These are phyloP conservation scores for Leuctra nigra DNA, from an alignment of 2,888 invertebrate species.

Conservation along the genomic window DNA sequence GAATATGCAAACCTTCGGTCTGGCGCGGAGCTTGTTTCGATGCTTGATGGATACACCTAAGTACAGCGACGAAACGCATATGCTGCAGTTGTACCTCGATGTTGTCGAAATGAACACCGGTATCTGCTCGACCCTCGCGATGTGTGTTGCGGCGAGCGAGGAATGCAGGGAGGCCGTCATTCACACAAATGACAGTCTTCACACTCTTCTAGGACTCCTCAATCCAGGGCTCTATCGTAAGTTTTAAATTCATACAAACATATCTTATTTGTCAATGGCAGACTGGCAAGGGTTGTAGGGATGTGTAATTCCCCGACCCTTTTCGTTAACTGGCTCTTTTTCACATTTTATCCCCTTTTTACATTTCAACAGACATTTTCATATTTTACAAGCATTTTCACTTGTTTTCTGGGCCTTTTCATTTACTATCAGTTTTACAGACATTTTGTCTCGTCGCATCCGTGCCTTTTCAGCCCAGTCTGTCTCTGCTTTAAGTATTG, in stretches of 20 bases:
- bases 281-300: neutral
- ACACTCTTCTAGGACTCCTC: slow-evolving; percentile 40
- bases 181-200: slow-evolving; percentile 45
- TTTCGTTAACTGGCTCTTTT: no score
- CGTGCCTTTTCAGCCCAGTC: no score
- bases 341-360: no score
- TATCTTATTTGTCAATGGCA: slow-evolving; percentile 24
- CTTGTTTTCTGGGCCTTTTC: no score
- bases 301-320: neutral
- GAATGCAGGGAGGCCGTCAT: slow-evolving; percentile 40
- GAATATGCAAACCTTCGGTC: slow-evolving; percentile 42
- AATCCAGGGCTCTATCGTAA: slow-evolving; percentile 43
- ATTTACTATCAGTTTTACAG: no score
- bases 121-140: slow-evolving; percentile 42
- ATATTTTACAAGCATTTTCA: no score
- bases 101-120: slow-evolving; percentile 46
- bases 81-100: slow-evolving; percentile 42
- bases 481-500: no score
- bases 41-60: slow-evolving; percentile 40
- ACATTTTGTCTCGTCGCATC: no score
- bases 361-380: no score
- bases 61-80: slow-evolving; percentile 37
- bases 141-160: slow-evolving; percentile 39
- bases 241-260: slow-evolving; percentile 31
- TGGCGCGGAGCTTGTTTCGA: slow-evolving; percentile 46